Percentiles rank a stretch among this genome's conserved stretches.
These are phyloP conservation scores for Planococcus citri DNA, from an alignment of 1,140 invertebrate species.

Conservation along the genomic window DNA sequence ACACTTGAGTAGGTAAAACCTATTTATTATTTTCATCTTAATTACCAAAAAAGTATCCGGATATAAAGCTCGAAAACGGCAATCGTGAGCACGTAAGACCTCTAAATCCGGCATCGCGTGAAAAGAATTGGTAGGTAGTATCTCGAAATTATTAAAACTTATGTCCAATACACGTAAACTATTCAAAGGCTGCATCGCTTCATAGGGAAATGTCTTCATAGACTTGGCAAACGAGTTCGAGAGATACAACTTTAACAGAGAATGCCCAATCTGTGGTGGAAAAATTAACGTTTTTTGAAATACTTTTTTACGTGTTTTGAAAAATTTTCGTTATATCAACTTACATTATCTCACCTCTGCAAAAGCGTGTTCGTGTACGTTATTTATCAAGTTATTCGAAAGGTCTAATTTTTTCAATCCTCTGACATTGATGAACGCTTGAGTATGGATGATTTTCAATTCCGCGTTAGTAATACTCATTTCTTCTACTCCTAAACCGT, in stretches of 20 bases:
- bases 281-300: background rate
- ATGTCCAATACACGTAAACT: background rate
- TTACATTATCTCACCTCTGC: conserved; percentile 48
- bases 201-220: background rate
- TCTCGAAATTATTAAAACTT: background rate
- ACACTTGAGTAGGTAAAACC: too few species aligned
- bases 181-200: background rate
- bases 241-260: background rate
- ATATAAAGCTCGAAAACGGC: background rate
- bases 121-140: background rate
- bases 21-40: too few species aligned
- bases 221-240: background rate
- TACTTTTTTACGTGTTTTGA: background rate
- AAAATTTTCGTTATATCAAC: background rate
- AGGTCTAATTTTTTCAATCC: conserved; percentile 69
- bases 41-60: background rate
- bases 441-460: conserved; percentile 56
- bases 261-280: background rate
- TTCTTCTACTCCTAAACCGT: conserved; percentile 71
- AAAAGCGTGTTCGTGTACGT: conserved; percentile 68
- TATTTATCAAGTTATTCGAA: conserved; percentile 64
- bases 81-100: background rate
- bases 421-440: conserved; percentile 66
- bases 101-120: background rate
- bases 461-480: conserved; percentile 56